phyloP scores from a whole-genome alignment of 2,888 invertebrate species.

The Macrophya annulata region DNA sequence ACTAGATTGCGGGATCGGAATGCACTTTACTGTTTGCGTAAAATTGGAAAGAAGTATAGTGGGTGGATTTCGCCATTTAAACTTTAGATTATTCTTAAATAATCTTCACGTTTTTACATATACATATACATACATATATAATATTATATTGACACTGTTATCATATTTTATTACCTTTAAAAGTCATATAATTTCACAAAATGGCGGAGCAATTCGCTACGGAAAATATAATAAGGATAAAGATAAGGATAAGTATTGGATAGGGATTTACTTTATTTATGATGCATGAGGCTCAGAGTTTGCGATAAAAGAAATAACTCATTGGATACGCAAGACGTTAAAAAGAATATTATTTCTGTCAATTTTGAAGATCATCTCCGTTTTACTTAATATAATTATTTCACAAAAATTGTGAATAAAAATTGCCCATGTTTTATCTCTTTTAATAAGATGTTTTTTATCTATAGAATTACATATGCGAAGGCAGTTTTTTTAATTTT shows the following conservation, averaged over 20 bases:
- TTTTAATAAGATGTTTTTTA: neutral
- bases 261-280: neutral
- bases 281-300: neutral
- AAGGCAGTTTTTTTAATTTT: neutral
- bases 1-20: neutral
- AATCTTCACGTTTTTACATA: too few species aligned
- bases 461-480: neutral
- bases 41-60: neutral
- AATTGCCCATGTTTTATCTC: neutral
- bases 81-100: neutral
- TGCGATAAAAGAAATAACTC: neutral
- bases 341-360: neutral
- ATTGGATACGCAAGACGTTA: neutral
- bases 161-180: too few species aligned
- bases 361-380: neutral
- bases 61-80: slow-evolving; percentile 3
- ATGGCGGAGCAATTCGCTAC: neutral
- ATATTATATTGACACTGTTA: too few species aligned
- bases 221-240: neutral
- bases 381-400: too few species aligned
- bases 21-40: neutral
- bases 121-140: too few species aligned
- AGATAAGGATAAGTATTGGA: neutral
- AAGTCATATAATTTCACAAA: neutral
- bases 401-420: neutral